phyloP scores from a whole-genome alignment of 2,888 invertebrate species.

The Caenorhabditis sp. region DNA sequence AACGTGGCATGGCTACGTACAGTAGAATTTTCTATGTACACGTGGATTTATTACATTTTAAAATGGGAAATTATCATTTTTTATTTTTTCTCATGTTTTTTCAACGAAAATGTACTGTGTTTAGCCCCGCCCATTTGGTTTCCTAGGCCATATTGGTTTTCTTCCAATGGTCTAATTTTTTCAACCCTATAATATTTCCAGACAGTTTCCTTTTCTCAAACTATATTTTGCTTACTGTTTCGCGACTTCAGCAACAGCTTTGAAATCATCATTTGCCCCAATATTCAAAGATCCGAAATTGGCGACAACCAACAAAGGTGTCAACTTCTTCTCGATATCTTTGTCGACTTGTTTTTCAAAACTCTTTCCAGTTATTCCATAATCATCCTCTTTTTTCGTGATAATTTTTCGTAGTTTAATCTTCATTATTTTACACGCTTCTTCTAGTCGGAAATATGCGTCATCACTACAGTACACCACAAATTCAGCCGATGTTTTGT shows the following conservation, averaged over 20 bases:
- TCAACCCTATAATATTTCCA: no score
- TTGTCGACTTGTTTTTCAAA: conserved; percentile 35
- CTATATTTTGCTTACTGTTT: conserved; percentile 4
- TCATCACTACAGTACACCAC: conserved; percentile 40
- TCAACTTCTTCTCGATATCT: conserved; percentile 18
- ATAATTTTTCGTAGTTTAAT: conserved; percentile 26
- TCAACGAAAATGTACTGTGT: no score
- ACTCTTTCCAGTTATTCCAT: conserved; percentile 18
- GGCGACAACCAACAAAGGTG: conserved; percentile 27
- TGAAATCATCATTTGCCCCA: conserved; percentile 29
- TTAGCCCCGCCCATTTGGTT: no score
- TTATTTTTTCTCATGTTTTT: no score
- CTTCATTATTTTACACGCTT: conserved; percentile 18
- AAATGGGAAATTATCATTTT: no score
- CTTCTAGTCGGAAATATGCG: conserved; percentile 11
- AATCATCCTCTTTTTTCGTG: conserved; percentile 17
- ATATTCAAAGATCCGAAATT: conserved; percentile 29
- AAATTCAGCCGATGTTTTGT: conserved; percentile 2
- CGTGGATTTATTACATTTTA: no score
- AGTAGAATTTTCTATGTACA: no score
- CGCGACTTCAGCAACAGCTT: conserved; percentile 16
- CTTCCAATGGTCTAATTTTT: no score
- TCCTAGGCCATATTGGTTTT: no score
- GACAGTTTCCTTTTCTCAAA: conserved; percentile 3
- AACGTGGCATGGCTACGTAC: no score